These are phyloP conservation scores for Drosophila funebris DNA, from an alignment of 1,140 invertebrate species.

Conservation along the genomic window DNA sequence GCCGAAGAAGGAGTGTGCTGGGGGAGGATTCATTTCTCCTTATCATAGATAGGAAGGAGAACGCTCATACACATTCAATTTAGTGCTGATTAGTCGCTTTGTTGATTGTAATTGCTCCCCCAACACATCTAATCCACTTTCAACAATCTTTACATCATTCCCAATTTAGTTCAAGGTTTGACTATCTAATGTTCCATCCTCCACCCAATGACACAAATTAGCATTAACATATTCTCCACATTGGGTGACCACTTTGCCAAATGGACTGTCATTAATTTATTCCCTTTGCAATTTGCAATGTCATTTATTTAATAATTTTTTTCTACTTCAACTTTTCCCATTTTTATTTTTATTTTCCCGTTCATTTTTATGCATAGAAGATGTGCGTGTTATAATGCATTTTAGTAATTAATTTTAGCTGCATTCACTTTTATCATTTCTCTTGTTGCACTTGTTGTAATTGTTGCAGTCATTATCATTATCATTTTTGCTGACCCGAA, in stretches of 20 bases:
- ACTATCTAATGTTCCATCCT: conserved; percentile 21
- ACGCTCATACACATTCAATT: not conserved
- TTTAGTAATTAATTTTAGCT: conserved; percentile 79
- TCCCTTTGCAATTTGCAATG: conserved; percentile 77
- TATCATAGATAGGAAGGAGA: too few species aligned
- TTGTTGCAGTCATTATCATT: conserved; percentile 46
- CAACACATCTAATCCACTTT: conserved; percentile 8
- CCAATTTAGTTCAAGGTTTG: conserved; percentile 47
- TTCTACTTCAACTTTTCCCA: conserved; percentile 3
- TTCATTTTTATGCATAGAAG: conserved; percentile 3
- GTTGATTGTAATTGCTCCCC: conserved; percentile 26
- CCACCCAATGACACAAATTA: conserved; percentile 48
- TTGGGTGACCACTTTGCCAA: conserved; percentile 50
- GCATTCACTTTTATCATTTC: conserved; percentile 40
- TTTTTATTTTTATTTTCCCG: conserved; percentile 16
- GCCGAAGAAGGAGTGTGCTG: not conserved
- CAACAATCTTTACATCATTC: not conserved
- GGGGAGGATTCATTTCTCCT: too few species aligned
- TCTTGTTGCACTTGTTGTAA: not conserved
- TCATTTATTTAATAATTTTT: conserved; percentile 63
- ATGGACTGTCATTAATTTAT: conserved; percentile 75
- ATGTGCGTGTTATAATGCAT: conserved; percentile 67
- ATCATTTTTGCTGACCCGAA: conserved; percentile 21
- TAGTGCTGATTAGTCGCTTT: conserved; percentile 26
- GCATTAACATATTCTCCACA: conserved; percentile 39